phyloP scores from a whole-genome alignment of 2,797 vertebrate genomes.

The Tolypeutes matacus region DNA sequence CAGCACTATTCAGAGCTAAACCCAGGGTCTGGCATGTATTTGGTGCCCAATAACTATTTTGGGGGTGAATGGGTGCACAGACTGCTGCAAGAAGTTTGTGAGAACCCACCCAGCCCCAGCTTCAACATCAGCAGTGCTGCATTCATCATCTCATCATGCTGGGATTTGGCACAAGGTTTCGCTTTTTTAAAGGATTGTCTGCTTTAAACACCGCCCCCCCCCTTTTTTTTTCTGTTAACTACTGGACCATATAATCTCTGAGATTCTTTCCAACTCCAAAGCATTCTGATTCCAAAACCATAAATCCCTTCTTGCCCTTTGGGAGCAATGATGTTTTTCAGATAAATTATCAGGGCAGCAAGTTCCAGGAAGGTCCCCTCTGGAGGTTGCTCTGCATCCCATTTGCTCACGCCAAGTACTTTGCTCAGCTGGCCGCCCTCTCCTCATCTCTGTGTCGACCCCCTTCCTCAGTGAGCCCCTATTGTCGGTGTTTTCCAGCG shows the following conservation, averaged over 20 bases:
- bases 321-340: constrained; percentile 40
- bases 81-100: neutral
- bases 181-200: neutral
- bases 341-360: neutral
- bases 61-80: neutral
- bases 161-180: neutral
- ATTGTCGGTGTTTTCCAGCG: rapidly evolving
- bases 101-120: neutral
- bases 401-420: neutral
- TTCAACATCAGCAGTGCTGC: neutral
- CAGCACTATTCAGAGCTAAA: neutral
- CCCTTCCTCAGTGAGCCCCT: neutral
- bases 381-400: neutral
- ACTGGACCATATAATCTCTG: constrained; percentile 60
- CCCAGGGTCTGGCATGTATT: neutral
- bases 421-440: rapidly evolving
- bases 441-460: rapidly evolving
- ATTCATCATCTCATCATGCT: neutral
- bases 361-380: neutral
- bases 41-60: neutral
- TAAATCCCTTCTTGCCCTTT: constrained; percentile 64
- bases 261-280: constrained; percentile 65
- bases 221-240: neutral
- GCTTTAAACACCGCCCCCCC: neutral
- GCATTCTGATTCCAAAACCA: constrained; percentile 39